Percentiles rank a stretch among this genome's conserved stretches.
phyloP scores from a whole-genome alignment of 2,797 vertebrate species.

The Alfaro cultratus region DNA sequence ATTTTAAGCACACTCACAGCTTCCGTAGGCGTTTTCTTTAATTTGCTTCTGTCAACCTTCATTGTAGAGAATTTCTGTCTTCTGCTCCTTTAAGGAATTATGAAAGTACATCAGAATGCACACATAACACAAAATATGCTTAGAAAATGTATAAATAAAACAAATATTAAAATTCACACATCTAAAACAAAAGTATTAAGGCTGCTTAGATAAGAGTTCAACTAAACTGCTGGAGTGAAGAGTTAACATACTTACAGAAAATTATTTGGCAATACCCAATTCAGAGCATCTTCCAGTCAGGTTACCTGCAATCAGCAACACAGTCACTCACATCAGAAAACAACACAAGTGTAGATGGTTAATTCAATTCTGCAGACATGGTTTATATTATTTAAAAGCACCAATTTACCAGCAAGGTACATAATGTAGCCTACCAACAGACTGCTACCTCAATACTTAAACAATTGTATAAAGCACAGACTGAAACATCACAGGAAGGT shows the following conservation, averaged over 20 bases:
- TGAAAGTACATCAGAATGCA: constrained; percentile 21
- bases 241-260: constrained; percentile 76
- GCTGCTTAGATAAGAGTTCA: not conserved
- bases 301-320: constrained; percentile 68
- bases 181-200: not conserved
- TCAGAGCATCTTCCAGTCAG: constrained; percentile 81
- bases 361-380: not conserved
- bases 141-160: not conserved
- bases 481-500: not conserved
- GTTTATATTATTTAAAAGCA: not conserved
- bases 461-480: not conserved
- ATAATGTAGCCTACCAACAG: not conserved
- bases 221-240: not conserved
- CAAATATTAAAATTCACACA: constrained; percentile 1
- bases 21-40: constrained; percentile 97
- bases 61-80: constrained; percentile 87
- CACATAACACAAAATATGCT: not conserved
- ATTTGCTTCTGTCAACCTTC: constrained; percentile 97
- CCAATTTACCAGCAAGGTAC: not conserved
- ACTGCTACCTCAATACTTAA: not conserved
- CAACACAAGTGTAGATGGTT: not conserved
- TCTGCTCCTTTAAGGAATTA: constrained; percentile 76
- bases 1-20: constrained; percentile 86
- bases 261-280: constrained; percentile 78
- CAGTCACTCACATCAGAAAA: not conserved